Evolutionary conservation across 2,888 invertebrate species (phyloP), one percentile per base, ranked within the genome.

Genomic region (Hyalella azteca): DNA sequence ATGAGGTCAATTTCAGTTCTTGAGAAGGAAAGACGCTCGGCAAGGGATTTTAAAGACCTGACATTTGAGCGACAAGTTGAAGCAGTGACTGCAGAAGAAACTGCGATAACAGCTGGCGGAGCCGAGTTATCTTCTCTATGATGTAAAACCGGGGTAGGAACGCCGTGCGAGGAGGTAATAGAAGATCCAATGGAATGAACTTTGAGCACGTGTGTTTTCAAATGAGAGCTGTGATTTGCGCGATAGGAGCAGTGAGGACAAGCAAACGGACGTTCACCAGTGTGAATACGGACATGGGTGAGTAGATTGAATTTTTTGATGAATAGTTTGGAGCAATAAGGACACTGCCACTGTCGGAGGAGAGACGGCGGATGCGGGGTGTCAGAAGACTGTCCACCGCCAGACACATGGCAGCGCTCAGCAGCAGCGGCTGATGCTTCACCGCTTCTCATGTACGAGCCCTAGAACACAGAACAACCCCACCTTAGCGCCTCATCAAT

Each of bases 221-320:
- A 80, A 50, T 82, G 80, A 36, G 80, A 80, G 77, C 80, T 80
- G 49, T 82, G 82, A 73, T 82, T 82, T 54, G 82, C 80, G 29
- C 80, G 29, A 77, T 80, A 82, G 7, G 80, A 78, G 39, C 82
- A 82, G 48, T 80, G 77, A 36, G 82, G 82, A 73, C 82, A 82
- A 49, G 78, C 77, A 59, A 80, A 82, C 19, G 82, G 82, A 49
- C 79, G 75, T 77, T 82, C 82, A 9, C 82, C 82, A 48, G 82
- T 82, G 49, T 82, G 82, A 54, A 82, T 82, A 54, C 82, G 82
- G n/a, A 82, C 77, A 54, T 82, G 82, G 13, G 80, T 80, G 76
- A 80, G 73, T 73, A 80, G 73, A 80, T 82, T 82, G 80, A 80
- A 82, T 39, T 80, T 82, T 75, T 82, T 80, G 73, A 76, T 36